Percentiles rank a stretch among this genome's conserved stretches.
These are phyloP conservation scores for Bos indicus DNA, from an alignment of 2,113 vertebrate species.

Conservation along the genomic window DNA sequence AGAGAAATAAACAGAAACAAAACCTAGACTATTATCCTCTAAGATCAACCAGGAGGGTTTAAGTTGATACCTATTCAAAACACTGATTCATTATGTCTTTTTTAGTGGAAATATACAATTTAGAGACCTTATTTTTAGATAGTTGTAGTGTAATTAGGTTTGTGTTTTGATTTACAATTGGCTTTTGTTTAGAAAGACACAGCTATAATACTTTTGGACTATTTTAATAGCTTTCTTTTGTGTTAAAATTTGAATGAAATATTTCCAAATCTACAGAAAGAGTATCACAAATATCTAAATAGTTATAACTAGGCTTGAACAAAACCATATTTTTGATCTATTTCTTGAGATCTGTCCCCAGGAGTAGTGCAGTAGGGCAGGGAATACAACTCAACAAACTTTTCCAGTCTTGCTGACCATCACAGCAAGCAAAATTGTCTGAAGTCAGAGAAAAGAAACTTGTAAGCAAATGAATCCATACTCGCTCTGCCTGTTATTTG, in stretches of 20 bases:
- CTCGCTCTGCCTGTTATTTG: not conserved
- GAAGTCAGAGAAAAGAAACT: constrained; percentile 56
- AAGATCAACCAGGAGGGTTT: constrained; percentile 92
- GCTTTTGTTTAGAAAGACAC: constrained; percentile 74
- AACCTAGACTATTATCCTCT: constrained; percentile 89
- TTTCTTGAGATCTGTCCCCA: not conserved
- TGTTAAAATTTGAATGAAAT: constrained; percentile 75
- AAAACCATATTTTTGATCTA: constrained; percentile 79
- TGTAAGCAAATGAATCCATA: not conserved
- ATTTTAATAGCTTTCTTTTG: constrained; percentile 72
- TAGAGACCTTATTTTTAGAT: constrained; percentile 88
- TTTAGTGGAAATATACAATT: constrained; percentile 87
- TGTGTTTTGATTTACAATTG: constrained; percentile 43
- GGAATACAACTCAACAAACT: constrained; percentile 54
- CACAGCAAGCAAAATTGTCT: constrained; percentile 73
- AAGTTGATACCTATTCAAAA: constrained; percentile 83
- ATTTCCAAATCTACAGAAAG: constrained; percentile 50
- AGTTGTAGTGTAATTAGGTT: constrained; percentile 77
- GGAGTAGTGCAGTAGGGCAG: not conserved
- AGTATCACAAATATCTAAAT: not conserved
- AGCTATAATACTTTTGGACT: constrained; percentile 77
- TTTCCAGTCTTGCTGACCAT: constrained; percentile 21
- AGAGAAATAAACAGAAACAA: constrained; percentile 89
- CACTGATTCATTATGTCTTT: constrained; percentile 83
- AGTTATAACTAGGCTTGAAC: not conserved